Evolutionary conservation across 92 coral and sea anemone species (phyloP), one percentile per base, ranked within the genome.

Genomic region (Palythoa grandis): DNA sequence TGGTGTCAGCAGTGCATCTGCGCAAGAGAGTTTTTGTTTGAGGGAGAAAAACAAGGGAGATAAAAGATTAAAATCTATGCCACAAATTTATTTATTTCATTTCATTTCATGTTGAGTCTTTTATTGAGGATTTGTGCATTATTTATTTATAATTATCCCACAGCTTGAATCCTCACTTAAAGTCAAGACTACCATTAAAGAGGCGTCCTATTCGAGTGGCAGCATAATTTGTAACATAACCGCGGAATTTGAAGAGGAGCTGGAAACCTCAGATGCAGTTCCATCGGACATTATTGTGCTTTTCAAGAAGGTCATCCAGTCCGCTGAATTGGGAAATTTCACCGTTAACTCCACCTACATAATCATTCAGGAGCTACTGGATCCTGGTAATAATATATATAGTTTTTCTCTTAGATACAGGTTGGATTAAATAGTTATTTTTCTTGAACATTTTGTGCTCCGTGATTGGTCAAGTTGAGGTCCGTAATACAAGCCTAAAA

Each of bases 171-270:
- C 19, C 10, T 23, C 78, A 50, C 60, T 74, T 17, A 74, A 11
- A 11, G 19, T 9, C 5, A 72, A 40, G 11, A 37, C 61, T n/a
- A 13, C 3, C 11, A 2, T 74, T 20, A 11, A n/a, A 12, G 78
- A 50, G 10, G 78, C 2, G 14, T 0, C 60, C 37, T 74, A 2
- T 50, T 1, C 16, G 19, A 0, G 4, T 11, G 78, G 78, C 29
- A 47, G 58, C 8, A 23, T 74, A 3, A 74, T 74, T 13, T 60
- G 37, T n/a, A 74, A 48, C 60, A 6, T 74, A 8, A 50, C 61
- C 17, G 11, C 48, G 25, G 29, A 9, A 10, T 11, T 74, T 13
- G 61, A 74, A 53, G 79, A 74, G 79, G 79, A 74, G 79, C 37
- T 19, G 20, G 39, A 43, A 8, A 25, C 79, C 0, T 3, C 12